Evolutionary conservation across 35 echinoderm and acorn worm species (phyloP).

Genomic region (Lytechinus variegatus): DNA sequence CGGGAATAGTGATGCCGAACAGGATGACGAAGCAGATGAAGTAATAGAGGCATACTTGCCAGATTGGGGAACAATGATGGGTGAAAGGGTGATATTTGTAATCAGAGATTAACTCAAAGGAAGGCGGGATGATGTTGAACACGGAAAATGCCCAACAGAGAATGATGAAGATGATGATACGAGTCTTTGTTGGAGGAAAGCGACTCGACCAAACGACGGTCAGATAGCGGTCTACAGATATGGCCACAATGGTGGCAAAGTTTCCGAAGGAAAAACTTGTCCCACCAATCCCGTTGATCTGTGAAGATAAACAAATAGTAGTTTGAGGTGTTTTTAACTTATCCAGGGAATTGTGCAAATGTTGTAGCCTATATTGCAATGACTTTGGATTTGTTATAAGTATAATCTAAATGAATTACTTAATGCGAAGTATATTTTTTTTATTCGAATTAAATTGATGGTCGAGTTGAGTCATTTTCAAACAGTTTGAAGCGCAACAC

Average conservation of each 20-base stretch:
- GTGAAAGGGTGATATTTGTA: neutral
- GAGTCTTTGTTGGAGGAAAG: neutral
- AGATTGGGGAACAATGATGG: constrained; percentile 12
- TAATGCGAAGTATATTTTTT: too few species aligned
- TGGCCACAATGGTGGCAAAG: neutral
- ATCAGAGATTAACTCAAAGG: constrained; percentile 4
- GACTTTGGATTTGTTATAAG: too few species aligned
- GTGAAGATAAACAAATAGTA: neutral
- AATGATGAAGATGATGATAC: neutral
- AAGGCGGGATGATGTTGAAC: neutral
- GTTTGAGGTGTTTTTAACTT: neutral
- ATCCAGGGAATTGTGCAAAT: too few species aligned
- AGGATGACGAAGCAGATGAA: neutral
- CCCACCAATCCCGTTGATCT: neutral
- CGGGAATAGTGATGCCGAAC: neutral
- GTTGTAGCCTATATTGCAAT: too few species aligned
- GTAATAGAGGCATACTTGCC: constrained; percentile 3
- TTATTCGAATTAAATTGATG: too few species aligned
- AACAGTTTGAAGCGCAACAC: too few species aligned
- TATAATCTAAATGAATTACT: too few species aligned
- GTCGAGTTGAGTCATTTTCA: too few species aligned
- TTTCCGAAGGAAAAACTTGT: neutral
- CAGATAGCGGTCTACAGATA: constrained; percentile 13
- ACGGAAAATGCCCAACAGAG: neutral
- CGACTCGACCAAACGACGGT: neutral